These are phyloP conservation scores for Carpatolechia fugitivella DNA, from an alignment of 2,888 invertebrate genomes.

Conservation along the genomic window DNA sequence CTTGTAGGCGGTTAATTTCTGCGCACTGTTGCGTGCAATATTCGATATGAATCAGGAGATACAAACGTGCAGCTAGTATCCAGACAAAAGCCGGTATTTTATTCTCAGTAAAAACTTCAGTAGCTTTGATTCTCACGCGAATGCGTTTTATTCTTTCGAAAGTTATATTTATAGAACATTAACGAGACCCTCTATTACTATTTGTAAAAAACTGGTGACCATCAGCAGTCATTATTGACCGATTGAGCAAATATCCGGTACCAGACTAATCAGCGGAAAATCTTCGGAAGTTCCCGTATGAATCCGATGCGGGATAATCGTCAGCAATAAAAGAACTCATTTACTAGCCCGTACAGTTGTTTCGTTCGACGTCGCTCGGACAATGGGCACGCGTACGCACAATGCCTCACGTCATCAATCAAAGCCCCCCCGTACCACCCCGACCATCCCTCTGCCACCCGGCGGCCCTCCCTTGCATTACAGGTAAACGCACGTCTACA, in stretches of 20 bases:
- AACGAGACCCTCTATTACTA: neutral
- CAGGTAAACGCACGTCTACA: slow-evolving; percentile 36
- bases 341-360: slow-evolving; percentile 56
- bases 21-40: slow-evolving; percentile 16
- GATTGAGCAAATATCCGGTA: neutral
- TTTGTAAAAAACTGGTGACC: neutral
- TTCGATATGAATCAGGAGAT: slow-evolving; percentile 15
- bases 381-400: slow-evolving; percentile 62
- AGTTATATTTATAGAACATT: neutral
- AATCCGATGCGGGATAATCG: slow-evolving; percentile 46
- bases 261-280: slow-evolving; percentile 32
- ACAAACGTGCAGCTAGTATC: slow-evolving; percentile 12
- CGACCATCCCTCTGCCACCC: slow-evolving; percentile 13
- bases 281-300: slow-evolving; percentile 33
- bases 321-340: slow-evolving; percentile 55
- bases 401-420: slow-evolving; percentile 68
- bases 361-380: slow-evolving; percentile 63
- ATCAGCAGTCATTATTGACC: neutral
- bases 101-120: neutral
- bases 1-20: slow-evolving; percentile 13
- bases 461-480: slow-evolving; percentile 35
- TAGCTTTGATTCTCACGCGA: neutral
- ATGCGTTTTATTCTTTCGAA: neutral
- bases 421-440: slow-evolving; percentile 41
- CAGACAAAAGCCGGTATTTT: neutral